Evolutionary conservation across 2,113 vertebrate genomes (phyloP).

Genomic region (Stigmatopora argus): DNA sequence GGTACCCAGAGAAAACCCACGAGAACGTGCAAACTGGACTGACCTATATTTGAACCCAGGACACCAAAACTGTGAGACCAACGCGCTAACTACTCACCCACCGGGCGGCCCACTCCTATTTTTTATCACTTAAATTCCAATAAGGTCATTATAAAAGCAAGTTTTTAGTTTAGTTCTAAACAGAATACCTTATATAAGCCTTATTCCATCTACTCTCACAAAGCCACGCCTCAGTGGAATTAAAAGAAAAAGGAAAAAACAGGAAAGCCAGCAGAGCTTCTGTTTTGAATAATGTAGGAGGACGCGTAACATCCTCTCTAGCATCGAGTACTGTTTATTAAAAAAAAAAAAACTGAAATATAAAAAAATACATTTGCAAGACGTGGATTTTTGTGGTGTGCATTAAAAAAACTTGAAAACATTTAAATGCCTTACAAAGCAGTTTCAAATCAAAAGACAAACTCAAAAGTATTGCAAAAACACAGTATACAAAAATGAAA

Average conservation of each 20-base stretch:
- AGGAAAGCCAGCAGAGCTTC: conserved; percentile 19
- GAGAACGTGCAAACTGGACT: too few relatives aligned
- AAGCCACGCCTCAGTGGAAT: conserved; percentile 37
- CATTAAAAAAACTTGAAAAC: neutral
- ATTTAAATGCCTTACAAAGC: neutral
- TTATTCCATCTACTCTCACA: conserved; percentile 30
- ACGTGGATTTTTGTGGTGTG: conserved; percentile 4
- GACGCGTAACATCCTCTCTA: conserved; percentile 32
- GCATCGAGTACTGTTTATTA: conserved; percentile 30
- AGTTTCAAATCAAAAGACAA: neutral
- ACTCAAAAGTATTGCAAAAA: too few relatives aligned
- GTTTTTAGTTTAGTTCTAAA: conserved; percentile 25
- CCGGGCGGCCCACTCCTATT: too few relatives aligned
- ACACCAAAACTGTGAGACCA: too few relatives aligned
- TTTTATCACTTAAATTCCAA: conserved; percentile 7
- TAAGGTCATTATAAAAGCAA: conserved; percentile 6
- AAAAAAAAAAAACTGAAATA: conserved; percentile 1
- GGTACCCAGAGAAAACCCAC: too few relatives aligned
- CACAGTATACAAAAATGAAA: neutral
- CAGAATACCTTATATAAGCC: conserved; percentile 51
- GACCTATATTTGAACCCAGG: too few relatives aligned
- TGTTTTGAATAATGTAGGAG: conserved; percentile 56
- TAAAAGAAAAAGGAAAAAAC: neutral
- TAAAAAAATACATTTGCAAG: conserved; percentile 11
- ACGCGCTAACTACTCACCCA: too few relatives aligned